Percentiles rank a stretch among this genome's conserved stretches.
phyloP scores from a whole-genome alignment of 2,888 invertebrate species.

The Crocallis elinguaria region DNA sequence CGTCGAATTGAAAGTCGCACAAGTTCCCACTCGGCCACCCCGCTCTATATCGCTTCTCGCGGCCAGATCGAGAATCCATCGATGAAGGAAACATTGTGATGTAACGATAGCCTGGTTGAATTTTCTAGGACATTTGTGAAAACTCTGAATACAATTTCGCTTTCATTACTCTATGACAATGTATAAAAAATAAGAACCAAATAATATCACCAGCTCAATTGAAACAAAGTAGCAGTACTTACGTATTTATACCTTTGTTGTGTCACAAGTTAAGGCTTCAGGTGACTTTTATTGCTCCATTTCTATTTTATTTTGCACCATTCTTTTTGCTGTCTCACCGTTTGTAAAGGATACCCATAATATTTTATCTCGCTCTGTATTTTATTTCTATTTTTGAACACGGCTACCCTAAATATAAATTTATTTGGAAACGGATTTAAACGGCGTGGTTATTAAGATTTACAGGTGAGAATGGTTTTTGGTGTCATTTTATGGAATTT shows the following conservation, averaged over 20 bases:
- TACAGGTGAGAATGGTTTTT: conserved; percentile 16
- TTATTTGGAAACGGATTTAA: conserved; percentile 28
- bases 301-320: conserved; percentile 40
- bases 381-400: conserved; percentile 32
- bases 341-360: conserved; percentile 32
- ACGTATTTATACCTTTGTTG: conserved; percentile 28
- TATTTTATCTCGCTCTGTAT: conserved; percentile 31
- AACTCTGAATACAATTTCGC: too few species aligned
- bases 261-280: conserved; percentile 36
- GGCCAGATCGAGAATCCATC: too few species aligned
- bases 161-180: too few species aligned
- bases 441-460: conserved; percentile 24
- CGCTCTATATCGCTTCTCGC: too few species aligned
- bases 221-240: conserved; percentile 27
- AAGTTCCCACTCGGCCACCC: too few species aligned
- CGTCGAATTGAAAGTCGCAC: too few species aligned
- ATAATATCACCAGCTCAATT: conserved; percentile 25
- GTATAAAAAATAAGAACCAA: conserved; percentile 12
- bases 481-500: conserved; percentile 10
- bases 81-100: too few species aligned
- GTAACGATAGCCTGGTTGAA: too few species aligned
- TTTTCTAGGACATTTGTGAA: too few species aligned
- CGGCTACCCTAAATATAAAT: conserved; percentile 23
- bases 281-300: conserved; percentile 43
- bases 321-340: conserved; percentile 37